Base-by-base conservation (phyloP, 2,797 vertebrate species). In the Hydrocynus forskahlii region DNA sequence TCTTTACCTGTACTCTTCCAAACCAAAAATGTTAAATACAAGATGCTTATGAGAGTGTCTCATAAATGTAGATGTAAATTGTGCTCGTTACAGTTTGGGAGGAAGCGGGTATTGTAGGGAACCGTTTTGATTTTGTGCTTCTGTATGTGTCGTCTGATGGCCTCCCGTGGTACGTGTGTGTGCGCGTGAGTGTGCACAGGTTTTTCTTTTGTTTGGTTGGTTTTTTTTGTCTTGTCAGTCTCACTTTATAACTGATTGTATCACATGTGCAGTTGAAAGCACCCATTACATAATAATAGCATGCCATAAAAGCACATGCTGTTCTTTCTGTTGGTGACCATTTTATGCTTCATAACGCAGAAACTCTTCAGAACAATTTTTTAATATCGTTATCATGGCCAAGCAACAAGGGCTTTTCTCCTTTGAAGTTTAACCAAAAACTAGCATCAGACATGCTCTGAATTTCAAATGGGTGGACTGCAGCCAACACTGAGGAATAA, bases 351-450 rank as follows among this genome's bases (percentile, higher is more conserved):
- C 81, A 83, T 86, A 69, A 86, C 67, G 45, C 43, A 86, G 80
- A 86, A 87, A 83, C 87, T 76, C 59, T 73, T 63, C 48, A 52
- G 12, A 52, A 52, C 48, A 52, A 14, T 13, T 75, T 82, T 25
- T 86, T 14, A 25, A 76, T 75, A 88, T 89, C 14, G 83, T 76
- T 71, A 83, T 87, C 80, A 74, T 81, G 86, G 91, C 92, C 89
- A 83, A 91, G 92, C 90, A 90, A 91, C 85, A 93, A 94, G 93
- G 93, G 93, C 93, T 94, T 91, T 89, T 91, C 91, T 92, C 90
- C 90, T 91, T 85, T 82, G 71, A 85, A 79, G 84, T 84, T 78
- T 68, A 87, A 94, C 94, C 94, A 93, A 90, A 94, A 92, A 91
- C 90, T 88, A 92, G 91, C 89, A 87, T 88, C 89, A 90, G 90